Base-by-base conservation (phyloP, 2,888 invertebrate genomes). In the Oscheius myriophilus region DNA sequence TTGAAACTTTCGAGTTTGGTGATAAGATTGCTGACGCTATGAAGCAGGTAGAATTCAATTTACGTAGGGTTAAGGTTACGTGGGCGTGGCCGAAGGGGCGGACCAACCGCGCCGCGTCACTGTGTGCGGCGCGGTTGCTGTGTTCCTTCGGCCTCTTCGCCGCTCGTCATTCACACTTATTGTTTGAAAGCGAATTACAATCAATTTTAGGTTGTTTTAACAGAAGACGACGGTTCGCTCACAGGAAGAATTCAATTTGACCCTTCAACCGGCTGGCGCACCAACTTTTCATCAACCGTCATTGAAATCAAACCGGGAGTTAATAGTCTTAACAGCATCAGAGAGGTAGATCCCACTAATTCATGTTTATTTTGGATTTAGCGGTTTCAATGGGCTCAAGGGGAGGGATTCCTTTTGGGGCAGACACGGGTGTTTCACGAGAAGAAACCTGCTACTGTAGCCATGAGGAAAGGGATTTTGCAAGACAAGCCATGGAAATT, bases 201-300 rank as follows among this genome's bases (percentile, higher is more conserved):
- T n/a, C n/a, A n/a, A n/a, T 45, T 78, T 62, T 58, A 81, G 82
- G 62, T 82, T 3, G 69, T 75, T 3, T 62, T 85, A 26, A 75
- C 72, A 16, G 76, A 73, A 11, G 53, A 75, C 16, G 79, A 81
- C 53, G 83, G 82, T 39, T 80, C 85, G 2, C 73, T 86, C 26
- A 86, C 84, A 2, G 86, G 86, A 18, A 55, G 70, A 16, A 84
- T 86, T 39, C 82, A 84, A 72, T 86, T 86, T 65, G 84, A 85
- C 59, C 62, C 69, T 2, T 54, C 66, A 2, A 73, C 77, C 21
- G 86, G 86, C 14, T 62, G 67, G 39, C 70, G 86, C 23, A 81
- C 81, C 33, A 84, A 85, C 63, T 86, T 82, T 57, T 74, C 78
- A 3, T 83, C 84, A 16, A 79, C 79, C 12, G 79, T 86, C 9